Evolutionary conservation across 2,113 vertebrate species (phyloP), one percentile per base, ranked within the genome.

Genomic region (Menura novaehollandiae): DNA sequence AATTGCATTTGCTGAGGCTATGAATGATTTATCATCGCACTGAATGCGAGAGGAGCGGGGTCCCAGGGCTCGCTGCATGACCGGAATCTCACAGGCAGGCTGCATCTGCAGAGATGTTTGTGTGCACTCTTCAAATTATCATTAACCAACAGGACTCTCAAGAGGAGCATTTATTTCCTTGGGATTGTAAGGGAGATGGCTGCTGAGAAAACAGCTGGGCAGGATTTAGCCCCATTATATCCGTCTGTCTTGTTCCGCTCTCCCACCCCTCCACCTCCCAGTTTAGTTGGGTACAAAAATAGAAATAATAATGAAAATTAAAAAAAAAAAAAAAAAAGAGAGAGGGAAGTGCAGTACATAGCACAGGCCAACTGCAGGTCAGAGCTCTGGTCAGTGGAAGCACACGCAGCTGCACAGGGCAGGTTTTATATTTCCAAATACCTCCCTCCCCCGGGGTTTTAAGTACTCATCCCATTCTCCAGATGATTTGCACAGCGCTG

Each of bases 1-100:
- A 95, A 95, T 56, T 78, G 88, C 87, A 85, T 95, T 96, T 95
- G 89, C 95, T 10, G 55, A 94, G 79, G 89, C 69, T 47, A 96
- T 97, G 96, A 97, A 97, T 97, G 95, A 97, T 97, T 97, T 97
- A 97, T 97, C 91, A 81, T 35, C 12, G 3, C 44, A 3, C 77
- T 89, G 95, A 95, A 96, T 86, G 83, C 67, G 33, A 85, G 95
- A 93, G 91, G 67, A 97, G 80, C 20, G 13, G 77, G 92, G 87
- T 96, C 97, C 93, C 84, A 91, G 88, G 95, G 95, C 91, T 91
- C 88, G 7, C 90, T 33, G 86, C 92, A 93, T 60, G 72, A 77
- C 86, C 72, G 69, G 96, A 92, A 94, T 93, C 89, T 95, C 80
- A 3, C 86, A 85, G 81, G 92, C 87, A 6, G 82, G 22, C 89